Percentiles rank a stretch among this genome's conserved stretches.
These are phyloP conservation scores for Dasyornis broadbenti DNA, from an alignment of 2,113 vertebrate species.

Conservation along the genomic window DNA sequence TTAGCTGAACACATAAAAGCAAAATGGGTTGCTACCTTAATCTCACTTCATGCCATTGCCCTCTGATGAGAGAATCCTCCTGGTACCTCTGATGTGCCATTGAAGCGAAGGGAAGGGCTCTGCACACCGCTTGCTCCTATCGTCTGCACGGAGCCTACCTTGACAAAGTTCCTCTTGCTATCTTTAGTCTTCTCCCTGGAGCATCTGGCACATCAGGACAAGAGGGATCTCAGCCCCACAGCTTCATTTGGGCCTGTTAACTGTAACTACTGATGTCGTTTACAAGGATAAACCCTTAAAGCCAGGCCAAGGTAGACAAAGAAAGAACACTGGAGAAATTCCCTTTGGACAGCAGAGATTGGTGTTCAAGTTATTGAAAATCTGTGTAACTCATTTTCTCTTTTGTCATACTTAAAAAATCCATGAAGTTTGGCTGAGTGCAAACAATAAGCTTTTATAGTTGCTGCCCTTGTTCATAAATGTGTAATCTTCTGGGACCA, in stretches of 20 bases:
- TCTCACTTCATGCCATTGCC: not conserved
- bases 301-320: conserved; percentile 63
- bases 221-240: conserved; percentile 66
- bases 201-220: conserved; percentile 54
- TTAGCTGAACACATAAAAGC: conserved; percentile 39
- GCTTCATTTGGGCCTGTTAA: conserved; percentile 66
- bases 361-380: conserved; percentile 75
- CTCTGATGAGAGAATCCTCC: conserved; percentile 69
- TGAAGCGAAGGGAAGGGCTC: conserved; percentile 70
- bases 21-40: conserved; percentile 33
- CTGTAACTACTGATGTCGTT: conserved; percentile 72
- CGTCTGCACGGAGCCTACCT: conserved; percentile 1
- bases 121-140: not conserved
- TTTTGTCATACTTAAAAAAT: conserved; percentile 84
- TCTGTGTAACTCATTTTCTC: conserved; percentile 74
- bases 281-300: conserved; percentile 72
- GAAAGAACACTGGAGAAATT: conserved; percentile 52
- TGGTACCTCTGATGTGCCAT: conserved; percentile 74
- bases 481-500: conserved; percentile 70
- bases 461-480: conserved; percentile 75
- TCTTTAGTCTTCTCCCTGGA: conserved; percentile 70
- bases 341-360: conserved; percentile 63
- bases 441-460: conserved; percentile 82
- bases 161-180: conserved; percentile 45
- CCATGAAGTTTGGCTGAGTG: conserved; percentile 72